Evolutionary conservation across 2,888 invertebrate genomes (phyloP).

Genomic region (Drosophila pegasa): DNA sequence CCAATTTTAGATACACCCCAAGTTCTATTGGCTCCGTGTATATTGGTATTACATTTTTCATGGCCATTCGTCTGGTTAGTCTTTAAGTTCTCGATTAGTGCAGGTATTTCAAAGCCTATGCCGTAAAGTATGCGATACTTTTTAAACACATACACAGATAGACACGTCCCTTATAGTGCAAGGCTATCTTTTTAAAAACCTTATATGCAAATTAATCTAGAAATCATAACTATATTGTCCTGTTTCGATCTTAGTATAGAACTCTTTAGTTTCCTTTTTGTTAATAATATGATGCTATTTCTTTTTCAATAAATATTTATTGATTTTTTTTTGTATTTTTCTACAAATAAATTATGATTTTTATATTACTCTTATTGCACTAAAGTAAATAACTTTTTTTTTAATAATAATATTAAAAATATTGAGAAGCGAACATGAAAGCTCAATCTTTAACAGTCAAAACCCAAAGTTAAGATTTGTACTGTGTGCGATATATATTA

Average conservation of each 20-base stretch:
- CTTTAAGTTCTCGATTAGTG: constrained; percentile 30
- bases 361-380: constrained; percentile 3
- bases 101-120: constrained; percentile 2
- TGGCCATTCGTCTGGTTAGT: constrained; percentile 35
- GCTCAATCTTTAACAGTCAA: constrained; percentile 37
- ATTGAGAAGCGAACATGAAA: constrained; percentile 17
- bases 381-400: constrained; percentile 6
- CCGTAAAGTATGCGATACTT: constrained; percentile 43
- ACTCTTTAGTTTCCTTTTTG: constrained; percentile 44
- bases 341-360: constrained; percentile 44
- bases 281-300: constrained; percentile 44
- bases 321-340: constrained; percentile 34
- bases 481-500: constrained; percentile 58
- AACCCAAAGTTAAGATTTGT: constrained; percentile 51
- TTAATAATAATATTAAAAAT: constrained; percentile 13
- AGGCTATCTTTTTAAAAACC: constrained; percentile 36
- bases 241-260: constrained; percentile 26
- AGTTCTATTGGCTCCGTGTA: constrained; percentile 58
- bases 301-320: constrained; percentile 58
- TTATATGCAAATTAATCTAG: constrained; percentile 8
- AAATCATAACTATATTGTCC: constrained; percentile 7
- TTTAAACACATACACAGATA: constrained; percentile 12
- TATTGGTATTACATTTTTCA: constrained; percentile 27
- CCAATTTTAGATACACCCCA: constrained; percentile 39
- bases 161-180: constrained; percentile 27